Conservation (phyloP, 2,888 invertebrate species). For the Agriopis leucophaearia region DNA sequence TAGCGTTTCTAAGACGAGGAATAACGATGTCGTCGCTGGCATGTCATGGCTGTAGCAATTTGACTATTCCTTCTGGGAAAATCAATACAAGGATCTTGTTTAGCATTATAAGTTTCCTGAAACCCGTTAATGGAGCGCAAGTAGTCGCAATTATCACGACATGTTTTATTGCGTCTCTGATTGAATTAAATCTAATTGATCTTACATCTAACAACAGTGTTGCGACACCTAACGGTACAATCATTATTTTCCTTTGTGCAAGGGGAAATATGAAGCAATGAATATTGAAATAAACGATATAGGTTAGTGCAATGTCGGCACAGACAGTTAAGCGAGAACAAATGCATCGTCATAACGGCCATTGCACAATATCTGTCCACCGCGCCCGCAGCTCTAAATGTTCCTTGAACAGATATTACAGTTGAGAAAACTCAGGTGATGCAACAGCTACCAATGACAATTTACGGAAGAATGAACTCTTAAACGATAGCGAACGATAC, state of each 20-base stretch:
- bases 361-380: constrained; percentile 57
- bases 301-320: constrained; percentile 45
- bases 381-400: constrained; percentile 51
- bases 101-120: constrained; percentile 30
- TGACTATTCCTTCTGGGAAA: neutral
- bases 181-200: constrained; percentile 40
- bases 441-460: constrained; percentile 62
- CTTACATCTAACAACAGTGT: constrained; percentile 31
- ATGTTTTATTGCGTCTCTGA: constrained; percentile 34
- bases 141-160: constrained; percentile 31
- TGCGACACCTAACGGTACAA: constrained; percentile 30
- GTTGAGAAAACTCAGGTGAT: constrained; percentile 60
- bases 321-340: constrained; percentile 51
- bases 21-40: too few relatives aligned
- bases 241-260: constrained; percentile 34
- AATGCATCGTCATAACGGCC: constrained; percentile 53
- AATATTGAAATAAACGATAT: constrained; percentile 44
- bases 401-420: constrained; percentile 51
- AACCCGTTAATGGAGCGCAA: constrained; percentile 24
- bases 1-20: too few relatives aligned
- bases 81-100: constrained; percentile 28
- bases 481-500: constrained; percentile 41
- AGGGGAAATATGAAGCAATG: constrained; percentile 37
- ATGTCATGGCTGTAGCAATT: too few relatives aligned
- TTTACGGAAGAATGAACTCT: constrained; percentile 64